Conservation (phyloP, 2,113 vertebrate genomes). For the Eublepharis macularius region DNA sequence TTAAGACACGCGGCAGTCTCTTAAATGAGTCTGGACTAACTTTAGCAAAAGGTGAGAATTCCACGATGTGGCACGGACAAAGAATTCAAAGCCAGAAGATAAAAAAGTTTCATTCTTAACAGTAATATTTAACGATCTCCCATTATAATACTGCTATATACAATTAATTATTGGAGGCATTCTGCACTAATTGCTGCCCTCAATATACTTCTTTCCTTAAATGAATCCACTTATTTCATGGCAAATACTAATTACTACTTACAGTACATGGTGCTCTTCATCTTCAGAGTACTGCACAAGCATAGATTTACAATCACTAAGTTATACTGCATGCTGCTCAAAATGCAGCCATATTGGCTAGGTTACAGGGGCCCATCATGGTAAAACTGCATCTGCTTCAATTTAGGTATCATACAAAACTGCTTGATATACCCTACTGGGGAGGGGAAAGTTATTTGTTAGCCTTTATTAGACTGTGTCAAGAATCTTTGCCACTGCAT, state of each 20-base stretch:
- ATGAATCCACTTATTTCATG: background rate
- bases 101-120: constrained; percentile 8
- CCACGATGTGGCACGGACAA: background rate
- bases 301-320: background rate
- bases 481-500: background rate
- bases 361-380: background rate
- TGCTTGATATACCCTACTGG: background rate
- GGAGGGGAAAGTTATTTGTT: background rate
- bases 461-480: fast-evolving
- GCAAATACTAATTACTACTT: constrained; percentile 8
- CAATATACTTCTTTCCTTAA: background rate
- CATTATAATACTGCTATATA: background rate
- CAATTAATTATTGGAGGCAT: background rate
- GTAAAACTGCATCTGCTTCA: background rate
- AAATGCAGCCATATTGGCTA: background rate
- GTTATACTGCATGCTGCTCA: background rate
- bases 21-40: constrained; percentile 8
- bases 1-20: constrained; percentile 60
- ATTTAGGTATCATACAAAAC: background rate
- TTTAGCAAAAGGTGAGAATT: constrained; percentile 7
- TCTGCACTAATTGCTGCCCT: constrained; percentile 12
- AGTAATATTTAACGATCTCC: constrained; percentile 15
- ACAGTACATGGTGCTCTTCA: background rate
- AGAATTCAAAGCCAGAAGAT: background rate
- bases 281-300: background rate